A percentile compares a stretch with the other conserved stretches of the same genome.
Evolutionary conservation across 1,140 invertebrate species (phyloP).

Genomic region (Brachionus calyciflorus): DNA sequence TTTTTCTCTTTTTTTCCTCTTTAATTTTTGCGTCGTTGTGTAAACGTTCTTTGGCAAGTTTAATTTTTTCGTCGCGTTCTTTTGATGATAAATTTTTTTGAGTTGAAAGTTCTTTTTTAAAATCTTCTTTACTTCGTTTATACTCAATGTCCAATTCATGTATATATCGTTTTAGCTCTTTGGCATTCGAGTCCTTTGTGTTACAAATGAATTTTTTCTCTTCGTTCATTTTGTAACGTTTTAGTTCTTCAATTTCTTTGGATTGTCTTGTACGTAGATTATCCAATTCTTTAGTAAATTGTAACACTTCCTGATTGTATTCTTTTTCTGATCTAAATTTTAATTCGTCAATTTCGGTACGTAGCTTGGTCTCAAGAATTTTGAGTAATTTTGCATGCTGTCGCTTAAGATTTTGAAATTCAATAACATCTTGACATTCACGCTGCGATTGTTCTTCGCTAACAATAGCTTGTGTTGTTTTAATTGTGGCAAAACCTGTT

Average conservation of each 20-base stretch:
- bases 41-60: slow-evolving; percentile 38
- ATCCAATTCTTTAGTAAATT: slow-evolving; percentile 86
- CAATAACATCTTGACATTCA: slow-evolving; percentile 34
- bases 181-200: slow-evolving; percentile 80
- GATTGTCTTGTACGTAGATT: slow-evolving; percentile 80
- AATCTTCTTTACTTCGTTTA: slow-evolving; percentile 92
- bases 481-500: slow-evolving; percentile 31
- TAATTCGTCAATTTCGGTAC: slow-evolving; percentile 89
- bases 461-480: slow-evolving; percentile 44
- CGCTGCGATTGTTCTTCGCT: slow-evolving; percentile 46
- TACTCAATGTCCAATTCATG: slow-evolving; percentile 92
- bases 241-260: slow-evolving; percentile 73
- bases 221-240: slow-evolving; percentile 58
- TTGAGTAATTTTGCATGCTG: slow-evolving; percentile 44
- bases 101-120: slow-evolving; percentile 67
- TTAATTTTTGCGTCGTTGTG: slow-evolving; percentile 47
- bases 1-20: slow-evolving; percentile 50
- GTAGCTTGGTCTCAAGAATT: slow-evolving; percentile 84
- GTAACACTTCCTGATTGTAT: slow-evolving; percentile 83
- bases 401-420: slow-evolving; percentile 34
- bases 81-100: slow-evolving; percentile 3
- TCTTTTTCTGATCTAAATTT: slow-evolving; percentile 91
- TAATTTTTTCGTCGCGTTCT: slow-evolving; percentile 26
- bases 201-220: slow-evolving; percentile 93
- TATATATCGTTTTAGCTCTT: slow-evolving; percentile 82